These are phyloP conservation scores for Acanthornis magna DNA, from an alignment of 2,797 vertebrate species.

Conservation along the genomic window DNA sequence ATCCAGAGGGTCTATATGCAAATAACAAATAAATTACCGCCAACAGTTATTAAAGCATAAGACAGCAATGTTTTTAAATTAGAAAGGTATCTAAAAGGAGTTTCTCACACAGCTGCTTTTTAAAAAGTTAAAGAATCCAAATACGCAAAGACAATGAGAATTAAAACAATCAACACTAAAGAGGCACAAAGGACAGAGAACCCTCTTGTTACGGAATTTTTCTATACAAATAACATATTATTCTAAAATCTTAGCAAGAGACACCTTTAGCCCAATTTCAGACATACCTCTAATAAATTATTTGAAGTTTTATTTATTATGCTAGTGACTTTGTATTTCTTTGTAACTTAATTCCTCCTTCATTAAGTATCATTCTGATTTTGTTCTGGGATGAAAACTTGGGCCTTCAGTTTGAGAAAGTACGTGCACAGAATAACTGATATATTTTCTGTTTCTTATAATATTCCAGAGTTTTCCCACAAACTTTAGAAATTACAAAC, in stretches of 20 bases:
- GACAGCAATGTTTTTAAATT: not conserved
- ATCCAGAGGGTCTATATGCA: not conserved
- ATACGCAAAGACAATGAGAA: not conserved
- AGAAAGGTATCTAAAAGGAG: not conserved
- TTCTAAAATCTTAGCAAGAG: not conserved
- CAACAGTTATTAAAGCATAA: slow-evolving; percentile 25
- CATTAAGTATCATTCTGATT: slow-evolving; percentile 21
- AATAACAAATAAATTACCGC: slow-evolving; percentile 8
- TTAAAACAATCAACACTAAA: not conserved
- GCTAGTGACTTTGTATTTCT: not conserved
- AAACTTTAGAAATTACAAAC: not conserved
- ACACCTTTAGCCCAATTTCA: not conserved
- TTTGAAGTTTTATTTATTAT: not conserved
- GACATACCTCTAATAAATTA: not conserved
- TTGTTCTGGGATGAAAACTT: slow-evolving; percentile 12
- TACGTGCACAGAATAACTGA: not conserved
- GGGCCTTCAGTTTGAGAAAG: not conserved
- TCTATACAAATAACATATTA: not conserved
- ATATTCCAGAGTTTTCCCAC: not conserved
- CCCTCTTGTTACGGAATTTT: not conserved
- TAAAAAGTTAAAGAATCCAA: not conserved
- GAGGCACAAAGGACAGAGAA: not conserved
- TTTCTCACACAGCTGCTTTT: not conserved
- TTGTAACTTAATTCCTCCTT: slow-evolving; percentile 17
- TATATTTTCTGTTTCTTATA: not conserved